phyloP scores from a whole-genome alignment of 2,888 invertebrate species.

The Eupithecia exiguata region DNA sequence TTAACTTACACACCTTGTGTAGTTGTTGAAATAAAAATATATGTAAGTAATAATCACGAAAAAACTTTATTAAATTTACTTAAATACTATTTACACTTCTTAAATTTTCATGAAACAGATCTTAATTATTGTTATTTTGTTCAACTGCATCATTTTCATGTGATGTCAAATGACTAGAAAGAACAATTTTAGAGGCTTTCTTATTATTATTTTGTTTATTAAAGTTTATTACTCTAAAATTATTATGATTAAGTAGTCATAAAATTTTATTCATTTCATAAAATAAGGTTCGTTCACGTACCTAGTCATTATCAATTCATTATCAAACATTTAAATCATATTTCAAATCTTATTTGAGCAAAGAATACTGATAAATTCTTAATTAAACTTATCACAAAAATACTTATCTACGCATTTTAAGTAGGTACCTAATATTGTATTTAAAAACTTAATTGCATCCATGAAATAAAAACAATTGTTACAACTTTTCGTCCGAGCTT shows the following conservation, averaged over 20 bases:
- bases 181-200: slow-evolving; percentile 39
- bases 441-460: neutral
- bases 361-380: slow-evolving; percentile 36
- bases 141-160: slow-evolving; percentile 40
- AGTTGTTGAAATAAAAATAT: neutral
- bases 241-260: neutral
- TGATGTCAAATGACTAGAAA: slow-evolving; percentile 63
- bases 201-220: neutral
- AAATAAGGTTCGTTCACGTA: neutral
- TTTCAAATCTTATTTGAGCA: slow-evolving; percentile 34
- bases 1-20: neutral
- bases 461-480: neutral
- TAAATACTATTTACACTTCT: neutral
- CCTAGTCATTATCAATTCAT: neutral
- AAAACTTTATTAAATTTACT: neutral
- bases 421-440: neutral
- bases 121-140: slow-evolving; percentile 34
- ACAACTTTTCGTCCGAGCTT: slow-evolving; percentile 73
- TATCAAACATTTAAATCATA: slow-evolving; percentile 18
- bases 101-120: slow-evolving; percentile 13
- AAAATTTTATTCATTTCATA: neutral
- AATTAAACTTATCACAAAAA: slow-evolving; percentile 9
- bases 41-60: neutral
- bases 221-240: neutral
- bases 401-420: neutral